Conservation (phyloP, 2,797 vertebrate genomes). For the Cyclura pinguis region DNA sequence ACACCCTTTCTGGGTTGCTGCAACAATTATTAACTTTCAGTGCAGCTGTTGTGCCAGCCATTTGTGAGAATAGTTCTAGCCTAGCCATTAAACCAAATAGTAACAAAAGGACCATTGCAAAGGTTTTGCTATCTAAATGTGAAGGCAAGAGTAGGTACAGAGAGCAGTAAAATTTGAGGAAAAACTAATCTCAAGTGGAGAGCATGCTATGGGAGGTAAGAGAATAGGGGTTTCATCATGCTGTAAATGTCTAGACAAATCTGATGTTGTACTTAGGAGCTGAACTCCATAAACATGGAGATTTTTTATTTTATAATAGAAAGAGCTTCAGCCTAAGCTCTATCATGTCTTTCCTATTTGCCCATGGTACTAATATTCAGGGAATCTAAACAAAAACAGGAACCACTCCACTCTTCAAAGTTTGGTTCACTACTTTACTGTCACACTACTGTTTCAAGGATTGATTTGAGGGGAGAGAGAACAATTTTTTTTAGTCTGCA, state of each 20-base stretch:
- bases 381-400: background rate
- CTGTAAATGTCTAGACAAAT: background rate
- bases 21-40: constrained; percentile 47
- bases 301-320: background rate
- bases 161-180: background rate
- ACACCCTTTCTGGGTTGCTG: constrained; percentile 24
- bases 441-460: background rate
- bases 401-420: background rate
- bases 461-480: background rate
- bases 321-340: background rate
- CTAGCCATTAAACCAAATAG: constrained; percentile 6
- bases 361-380: background rate
- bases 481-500: background rate
- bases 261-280: background rate
- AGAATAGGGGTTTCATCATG: background rate
- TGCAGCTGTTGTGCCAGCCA: constrained; percentile 42
- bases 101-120: constrained; percentile 24
- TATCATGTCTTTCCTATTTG: background rate
- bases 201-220: background rate
- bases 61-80: constrained; percentile 24
- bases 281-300: background rate
- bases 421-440: background rate
- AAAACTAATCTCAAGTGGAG: background rate
- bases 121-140: constrained; percentile 13
- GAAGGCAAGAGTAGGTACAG: background rate